A percentile compares a stretch with the other conserved stretches of the same genome.
These are phyloP conservation scores for Regulus satrapa DNA, from an alignment of 2,113 vertebrate genomes.

Conservation along the genomic window DNA sequence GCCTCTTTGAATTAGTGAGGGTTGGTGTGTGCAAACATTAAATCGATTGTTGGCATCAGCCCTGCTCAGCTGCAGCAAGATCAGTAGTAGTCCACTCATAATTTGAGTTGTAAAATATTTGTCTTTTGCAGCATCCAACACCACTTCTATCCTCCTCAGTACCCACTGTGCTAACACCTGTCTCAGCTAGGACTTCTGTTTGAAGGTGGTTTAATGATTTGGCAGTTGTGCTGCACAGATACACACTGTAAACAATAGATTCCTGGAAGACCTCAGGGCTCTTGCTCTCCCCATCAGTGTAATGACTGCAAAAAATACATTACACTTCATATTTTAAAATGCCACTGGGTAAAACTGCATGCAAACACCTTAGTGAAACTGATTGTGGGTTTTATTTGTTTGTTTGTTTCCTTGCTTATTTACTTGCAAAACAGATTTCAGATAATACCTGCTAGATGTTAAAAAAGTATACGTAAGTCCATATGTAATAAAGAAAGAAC, in stretches of 20 bases:
- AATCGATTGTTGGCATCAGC: constrained; percentile 46
- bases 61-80: neutral
- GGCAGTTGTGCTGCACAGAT: neutral
- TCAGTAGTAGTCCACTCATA: constrained; percentile 9
- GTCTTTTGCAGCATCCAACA: constrained; percentile 29
- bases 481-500: neutral
- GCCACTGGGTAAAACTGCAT: neutral
- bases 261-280: neutral
- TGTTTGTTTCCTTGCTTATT: neutral
- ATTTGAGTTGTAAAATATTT: constrained; percentile 36
- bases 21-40: constrained; percentile 15
- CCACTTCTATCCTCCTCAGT: neutral
- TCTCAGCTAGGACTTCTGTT: constrained; percentile 31
- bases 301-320: neutral
- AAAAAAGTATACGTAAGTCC: neutral
- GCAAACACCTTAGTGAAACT: neutral
- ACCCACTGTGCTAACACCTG: constrained; percentile 58
- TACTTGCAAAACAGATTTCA: neutral
- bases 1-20: constrained; percentile 31
- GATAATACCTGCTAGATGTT: neutral
- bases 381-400: neutral
- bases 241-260: neutral
- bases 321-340: neutral
- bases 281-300: neutral
- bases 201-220: constrained; percentile 62